Evolutionary conservation across 2,797 vertebrate genomes (phyloP), one percentile per base, ranked within the genome.

Genomic region (Huso huso): DNA sequence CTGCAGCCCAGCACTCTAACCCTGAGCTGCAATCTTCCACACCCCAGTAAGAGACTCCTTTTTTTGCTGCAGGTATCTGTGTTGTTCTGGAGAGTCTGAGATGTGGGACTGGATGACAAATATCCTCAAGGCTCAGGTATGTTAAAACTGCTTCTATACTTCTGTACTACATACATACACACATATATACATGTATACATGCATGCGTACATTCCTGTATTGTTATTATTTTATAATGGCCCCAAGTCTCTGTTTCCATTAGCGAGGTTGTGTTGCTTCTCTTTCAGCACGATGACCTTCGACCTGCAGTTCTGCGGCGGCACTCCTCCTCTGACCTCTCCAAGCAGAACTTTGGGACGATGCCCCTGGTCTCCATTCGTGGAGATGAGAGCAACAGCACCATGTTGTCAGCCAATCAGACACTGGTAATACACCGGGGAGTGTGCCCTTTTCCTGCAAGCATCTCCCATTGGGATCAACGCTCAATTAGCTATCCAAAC

Each of bases 331-430:
- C 95, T 0, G 94, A 97, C 72, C 88, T 98, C 1, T 87, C 89
- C 72, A 96, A 93, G 83, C 95, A 97, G 86, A 97, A 94, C 83
- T 99, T 99, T 0, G 94, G 95, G 68, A 99, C 95, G 0, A 99
- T 99, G 95, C 95, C 96, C 0, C 82, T 99, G 65, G 90, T 99
- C 69, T 93, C 96, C 0, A 94, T 99, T 76, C 86, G 89, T 1
- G 96, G 95, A 68, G 90, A 95, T 71, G 92, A 95, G 80, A 96
- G 92, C 2, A 94, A 95, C 48, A 80, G 87, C 77, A 93, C 86
- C 75, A 93, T 97, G 88, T 87, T 99, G 55, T 93, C 94, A 0
- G 95, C 95, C 81, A 99, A 99, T 80, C 91, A 98, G 86, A 97
- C 94, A 2, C 84, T 98, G 91, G 95, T 98, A 88, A 69, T 51